phyloP scores from a whole-genome alignment of 2,113 vertebrate genomes.

The Sander lucioperca region DNA sequence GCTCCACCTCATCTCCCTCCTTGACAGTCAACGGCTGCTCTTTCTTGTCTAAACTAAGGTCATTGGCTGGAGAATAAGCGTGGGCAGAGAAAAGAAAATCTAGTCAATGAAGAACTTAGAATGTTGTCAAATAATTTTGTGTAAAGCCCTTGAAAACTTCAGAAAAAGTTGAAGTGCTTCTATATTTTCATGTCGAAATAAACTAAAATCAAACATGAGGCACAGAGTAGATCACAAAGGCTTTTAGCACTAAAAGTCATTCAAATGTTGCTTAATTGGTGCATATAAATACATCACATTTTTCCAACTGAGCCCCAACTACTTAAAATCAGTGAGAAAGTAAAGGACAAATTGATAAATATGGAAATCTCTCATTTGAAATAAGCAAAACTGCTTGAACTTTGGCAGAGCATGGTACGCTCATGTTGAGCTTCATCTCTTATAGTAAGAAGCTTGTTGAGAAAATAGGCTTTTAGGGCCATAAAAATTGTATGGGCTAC shows the following conservation, averaged over 20 bases:
- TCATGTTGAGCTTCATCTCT: too few relatives aligned
- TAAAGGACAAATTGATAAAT: background rate
- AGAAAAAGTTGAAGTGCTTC: background rate
- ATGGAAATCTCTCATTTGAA: background rate
- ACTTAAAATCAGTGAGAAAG: background rate
- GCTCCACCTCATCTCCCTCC: constrained; percentile 56
- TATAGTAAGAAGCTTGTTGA: background rate
- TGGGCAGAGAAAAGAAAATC: background rate
- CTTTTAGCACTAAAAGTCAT: background rate
- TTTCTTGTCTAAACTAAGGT: constrained; percentile 56
- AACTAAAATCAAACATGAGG: too few relatives aligned
- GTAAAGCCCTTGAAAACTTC: background rate
- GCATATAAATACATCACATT: background rate
- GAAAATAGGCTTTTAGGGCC: background rate
- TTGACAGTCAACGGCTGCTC: background rate
- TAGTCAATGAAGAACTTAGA: background rate
- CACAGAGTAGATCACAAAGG: background rate
- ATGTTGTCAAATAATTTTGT: background rate
- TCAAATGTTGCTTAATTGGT: background rate
- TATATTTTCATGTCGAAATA: background rate
- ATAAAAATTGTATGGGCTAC: background rate
- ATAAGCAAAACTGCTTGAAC: background rate
- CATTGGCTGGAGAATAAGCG: constrained; percentile 49
- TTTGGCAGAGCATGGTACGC: background rate
- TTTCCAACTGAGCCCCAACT: background rate